phyloP scores from a whole-genome alignment of 2,113 vertebrate genomes.

The Capreolus pygargus region DNA sequence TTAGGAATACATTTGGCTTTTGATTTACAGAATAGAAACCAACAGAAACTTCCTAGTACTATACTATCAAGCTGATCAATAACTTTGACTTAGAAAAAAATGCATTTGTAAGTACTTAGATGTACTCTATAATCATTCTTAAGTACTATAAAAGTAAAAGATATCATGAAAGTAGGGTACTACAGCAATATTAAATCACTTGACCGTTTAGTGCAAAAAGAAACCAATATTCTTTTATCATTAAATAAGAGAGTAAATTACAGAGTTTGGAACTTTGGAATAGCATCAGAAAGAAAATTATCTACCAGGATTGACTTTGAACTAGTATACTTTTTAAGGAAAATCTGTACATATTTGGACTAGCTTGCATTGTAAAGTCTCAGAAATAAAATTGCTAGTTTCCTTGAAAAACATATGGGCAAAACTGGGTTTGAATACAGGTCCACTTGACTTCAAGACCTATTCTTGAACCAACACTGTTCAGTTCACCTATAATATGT shows the following conservation, averaged over 20 bases:
- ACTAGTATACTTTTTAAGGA: neutral
- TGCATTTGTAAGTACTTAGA: neutral
- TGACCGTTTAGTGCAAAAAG: neutral
- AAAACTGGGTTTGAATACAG: neutral
- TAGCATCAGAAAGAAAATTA: neutral
- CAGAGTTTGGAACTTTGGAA: neutral
- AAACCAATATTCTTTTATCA: neutral
- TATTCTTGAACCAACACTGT: neutral
- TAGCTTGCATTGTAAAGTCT: neutral
- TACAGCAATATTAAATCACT: neutral
- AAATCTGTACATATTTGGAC: neutral
- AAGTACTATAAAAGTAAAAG: neutral
- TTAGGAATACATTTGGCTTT: neutral
- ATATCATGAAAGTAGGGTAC: neutral
- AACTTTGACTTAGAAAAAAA: neutral
- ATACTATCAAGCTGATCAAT: neutral
- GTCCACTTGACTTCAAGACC: neutral
- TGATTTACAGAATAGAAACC: neutral
- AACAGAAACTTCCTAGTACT: neutral
- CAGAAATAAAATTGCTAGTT: neutral
- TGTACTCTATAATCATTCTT: neutral
- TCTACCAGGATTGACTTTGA: neutral
- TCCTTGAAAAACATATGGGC: neutral
- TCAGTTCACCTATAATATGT: neutral
- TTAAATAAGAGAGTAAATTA: neutral